phyloP scores from a whole-genome alignment of 1,140 invertebrate genomes.

The Lysiphlebus fabarum region DNA sequence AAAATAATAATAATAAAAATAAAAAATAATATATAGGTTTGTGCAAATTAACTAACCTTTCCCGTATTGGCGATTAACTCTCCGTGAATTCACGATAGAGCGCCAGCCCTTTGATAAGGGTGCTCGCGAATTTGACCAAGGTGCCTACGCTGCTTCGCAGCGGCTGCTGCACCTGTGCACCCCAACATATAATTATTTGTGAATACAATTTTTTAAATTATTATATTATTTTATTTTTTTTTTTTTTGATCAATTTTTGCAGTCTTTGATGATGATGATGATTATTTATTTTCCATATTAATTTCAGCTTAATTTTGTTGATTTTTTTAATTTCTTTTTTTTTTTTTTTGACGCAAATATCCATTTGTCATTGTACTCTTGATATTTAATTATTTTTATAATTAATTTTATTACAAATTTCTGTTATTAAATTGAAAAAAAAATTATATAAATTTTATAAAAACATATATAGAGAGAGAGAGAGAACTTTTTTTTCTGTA shows the following conservation, averaged over 20 bases:
- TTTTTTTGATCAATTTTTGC: background rate
- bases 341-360: too few species aligned
- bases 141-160: slow-evolving; percentile 72
- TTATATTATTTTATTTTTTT: slow-evolving; percentile 12
- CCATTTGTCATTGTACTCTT: too few species aligned
- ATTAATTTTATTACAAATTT: too few species aligned
- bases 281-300: too few species aligned
- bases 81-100: slow-evolving; percentile 64
- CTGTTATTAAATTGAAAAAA: too few species aligned
- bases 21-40: slow-evolving; percentile 37
- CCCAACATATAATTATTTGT: slow-evolving; percentile 49
- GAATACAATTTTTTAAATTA: slow-evolving; percentile 27
- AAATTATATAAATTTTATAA: too few species aligned
- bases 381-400: too few species aligned
- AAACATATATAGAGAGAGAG: too few species aligned
- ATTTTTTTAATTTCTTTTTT: too few species aligned
- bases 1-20: slow-evolving; percentile 26
- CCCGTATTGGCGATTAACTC: slow-evolving; percentile 43
- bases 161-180: slow-evolving; percentile 67
- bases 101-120: slow-evolving; percentile 88
- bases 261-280: too few species aligned
- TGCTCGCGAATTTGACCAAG: slow-evolving; percentile 83
- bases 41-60: slow-evolving; percentile 50
- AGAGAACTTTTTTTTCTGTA: too few species aligned
- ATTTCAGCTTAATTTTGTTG: too few species aligned